Conservation (phyloP, 2,888 invertebrate genomes). For the Aricia artaxerxes region DNA sequence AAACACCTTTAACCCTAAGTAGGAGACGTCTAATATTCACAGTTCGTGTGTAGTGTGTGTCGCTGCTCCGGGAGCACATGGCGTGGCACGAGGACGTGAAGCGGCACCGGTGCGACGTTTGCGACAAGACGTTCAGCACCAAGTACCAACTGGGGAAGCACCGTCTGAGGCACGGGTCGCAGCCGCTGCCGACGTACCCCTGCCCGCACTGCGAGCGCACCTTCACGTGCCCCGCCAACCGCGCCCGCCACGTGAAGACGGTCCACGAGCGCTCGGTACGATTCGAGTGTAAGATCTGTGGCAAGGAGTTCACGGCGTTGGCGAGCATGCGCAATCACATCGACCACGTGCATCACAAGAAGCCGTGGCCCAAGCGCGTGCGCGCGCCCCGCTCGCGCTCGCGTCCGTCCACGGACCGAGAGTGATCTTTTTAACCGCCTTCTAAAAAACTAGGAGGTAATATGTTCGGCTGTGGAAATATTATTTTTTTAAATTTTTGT, state of each 20-base stretch:
- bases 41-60: neutral
- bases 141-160: neutral
- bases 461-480: no score
- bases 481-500: no score
- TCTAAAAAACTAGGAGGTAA: no score
- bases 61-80: conserved; percentile 25
- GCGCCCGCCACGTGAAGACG: conserved; percentile 14
- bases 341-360: conserved; percentile 26
- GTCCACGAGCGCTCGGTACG: conserved; percentile 2
- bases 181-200: neutral
- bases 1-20: neutral
- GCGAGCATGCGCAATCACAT: neutral
- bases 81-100: conserved; percentile 13
- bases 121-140: conserved; percentile 19
- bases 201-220: conserved; percentile 27
- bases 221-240: neutral
- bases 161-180: neutral
- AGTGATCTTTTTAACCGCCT: neutral
- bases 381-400: neutral
- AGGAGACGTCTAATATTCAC: neutral
- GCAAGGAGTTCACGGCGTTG: conserved; percentile 15
- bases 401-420: neutral
- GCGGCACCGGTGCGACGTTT: neutral
- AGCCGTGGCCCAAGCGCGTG: conserved; percentile 22
- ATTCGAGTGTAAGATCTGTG: conserved; percentile 27